Evolutionary conservation across 2,888 invertebrate genomes (phyloP), one percentile per base, ranked within the genome.

Genomic region (Serripes groenlandicus): DNA sequence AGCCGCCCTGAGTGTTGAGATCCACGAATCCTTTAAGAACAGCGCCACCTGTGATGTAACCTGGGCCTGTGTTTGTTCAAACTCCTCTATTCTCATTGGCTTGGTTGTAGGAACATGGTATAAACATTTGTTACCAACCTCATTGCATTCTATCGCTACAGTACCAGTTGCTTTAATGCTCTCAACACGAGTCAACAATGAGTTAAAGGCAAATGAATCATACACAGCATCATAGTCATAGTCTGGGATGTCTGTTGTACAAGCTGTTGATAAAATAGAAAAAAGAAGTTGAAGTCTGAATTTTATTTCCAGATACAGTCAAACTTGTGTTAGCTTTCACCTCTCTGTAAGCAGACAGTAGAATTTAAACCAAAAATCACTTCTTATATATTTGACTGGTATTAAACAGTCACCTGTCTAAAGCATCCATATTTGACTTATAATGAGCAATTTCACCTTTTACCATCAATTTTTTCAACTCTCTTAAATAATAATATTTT

Each of bases 61-160:
- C 83, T 97, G 96, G 42, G 95, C 95, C 92, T 97, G 97, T 0
- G 96, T 95, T 0, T 96, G 96, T 72, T 97, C 96, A 89, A 97
- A 97, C 91, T 97, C 97, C 0, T 96, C 96, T 49, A 97, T 93
- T 37, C 96, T 95, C 37, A 96, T 96, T 72, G 96, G 96, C 90
- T 97, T 96, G 0, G 96, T 96, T 79, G 96, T 93, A 15, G 94
- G 93, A 21, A 94, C 92, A 0, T 96, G 96, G 93, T 97, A 97
- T 79, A 97, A 95, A 49, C 96, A 95, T 96, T 97, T 96, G 1
- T 95, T 94, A 9, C 96, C 96, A 35, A 96, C 96, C 93, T 96
- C 96, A 30, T 96, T 94, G 88, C 97, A 97, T 92, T 97, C 96
- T 90, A 93, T 92, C 42, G 93, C 87, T 60, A 95, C 94, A 75